Conservation (phyloP, 2,888 invertebrate genomes). For the Trichogramma dendrolimi region DNA sequence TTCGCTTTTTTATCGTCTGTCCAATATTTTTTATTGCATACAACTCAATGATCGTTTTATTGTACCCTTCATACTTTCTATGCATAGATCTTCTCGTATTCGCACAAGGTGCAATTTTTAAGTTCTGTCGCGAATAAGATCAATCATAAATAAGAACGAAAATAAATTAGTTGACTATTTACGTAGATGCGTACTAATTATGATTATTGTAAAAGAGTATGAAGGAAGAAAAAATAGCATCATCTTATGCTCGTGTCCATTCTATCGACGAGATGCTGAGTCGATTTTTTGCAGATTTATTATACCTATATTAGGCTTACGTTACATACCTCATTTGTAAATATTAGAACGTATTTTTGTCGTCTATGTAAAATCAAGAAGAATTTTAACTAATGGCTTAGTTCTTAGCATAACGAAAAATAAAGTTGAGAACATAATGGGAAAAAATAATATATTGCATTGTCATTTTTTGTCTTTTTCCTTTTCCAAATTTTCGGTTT, state of each 20-base stretch:
- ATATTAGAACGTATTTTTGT: slow-evolving; percentile 52
- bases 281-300: slow-evolving; percentile 32
- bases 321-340: slow-evolving; percentile 51
- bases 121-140: too few relatives aligned
- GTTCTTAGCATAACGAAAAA: slow-evolving; percentile 45
- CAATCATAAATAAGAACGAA: neutral
- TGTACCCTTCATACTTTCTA: neutral
- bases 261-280: slow-evolving; percentile 29
- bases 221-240: slow-evolving; percentile 11
- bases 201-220: neutral
- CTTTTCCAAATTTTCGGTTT: neutral
- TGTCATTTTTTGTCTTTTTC: neutral
- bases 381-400: slow-evolving; percentile 49
- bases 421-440: slow-evolving; percentile 44
- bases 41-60: neutral
- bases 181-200: too few relatives aligned
- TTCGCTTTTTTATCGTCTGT: neutral
- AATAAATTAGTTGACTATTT: neutral
- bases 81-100: slow-evolving; percentile 3
- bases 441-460: slow-evolving; percentile 26
- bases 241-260: slow-evolving; percentile 25
- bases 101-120: neutral
- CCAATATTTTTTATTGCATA: neutral
- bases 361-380: slow-evolving; percentile 50
- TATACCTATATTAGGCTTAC: slow-evolving; percentile 42